Conservation (phyloP, 1,140 invertebrate genomes). For the Drosophila persimilis region DNA sequence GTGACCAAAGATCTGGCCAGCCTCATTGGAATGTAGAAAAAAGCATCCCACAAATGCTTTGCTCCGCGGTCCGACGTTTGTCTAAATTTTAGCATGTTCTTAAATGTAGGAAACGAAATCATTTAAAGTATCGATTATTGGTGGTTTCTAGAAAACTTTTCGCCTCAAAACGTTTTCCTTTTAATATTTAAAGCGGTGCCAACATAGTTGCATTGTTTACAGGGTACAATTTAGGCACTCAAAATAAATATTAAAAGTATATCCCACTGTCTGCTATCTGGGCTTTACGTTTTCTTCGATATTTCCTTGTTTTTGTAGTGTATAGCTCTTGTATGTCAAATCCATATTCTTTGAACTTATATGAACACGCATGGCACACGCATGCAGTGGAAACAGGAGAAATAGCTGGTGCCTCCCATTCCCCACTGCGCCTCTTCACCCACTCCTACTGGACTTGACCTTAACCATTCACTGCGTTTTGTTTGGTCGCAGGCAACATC, state of each 20-base stretch:
- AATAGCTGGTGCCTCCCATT: not conserved
- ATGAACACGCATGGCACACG: not conserved
- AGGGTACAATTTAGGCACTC: no score
- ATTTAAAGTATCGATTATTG: not conserved
- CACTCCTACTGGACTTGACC: slow-evolving; percentile 54
- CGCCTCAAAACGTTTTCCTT: no score
- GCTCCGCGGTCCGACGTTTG: not conserved
- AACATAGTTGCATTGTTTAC: not conserved
- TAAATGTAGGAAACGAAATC: not conserved
- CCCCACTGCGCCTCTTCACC: not conserved
- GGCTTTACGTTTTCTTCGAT: no score
- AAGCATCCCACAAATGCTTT: not conserved
- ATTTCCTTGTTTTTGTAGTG: no score
- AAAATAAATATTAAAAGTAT: no score
- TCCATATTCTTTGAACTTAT: slow-evolving; percentile 47
- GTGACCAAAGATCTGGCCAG: slow-evolving; percentile 35
- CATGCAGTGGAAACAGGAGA: not conserved
- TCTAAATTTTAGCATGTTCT: not conserved
- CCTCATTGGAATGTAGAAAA: slow-evolving; percentile 38
- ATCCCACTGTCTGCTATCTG: no score
- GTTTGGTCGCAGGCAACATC: slow-evolving; percentile 37
- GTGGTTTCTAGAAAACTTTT: no score
- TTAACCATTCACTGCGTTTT: slow-evolving; percentile 61
- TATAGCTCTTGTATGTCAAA: slow-evolving; percentile 19
- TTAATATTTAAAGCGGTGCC: no score